Base-by-base conservation (phyloP, 1,140 invertebrate species). In the Hyles euphorbiae region DNA sequence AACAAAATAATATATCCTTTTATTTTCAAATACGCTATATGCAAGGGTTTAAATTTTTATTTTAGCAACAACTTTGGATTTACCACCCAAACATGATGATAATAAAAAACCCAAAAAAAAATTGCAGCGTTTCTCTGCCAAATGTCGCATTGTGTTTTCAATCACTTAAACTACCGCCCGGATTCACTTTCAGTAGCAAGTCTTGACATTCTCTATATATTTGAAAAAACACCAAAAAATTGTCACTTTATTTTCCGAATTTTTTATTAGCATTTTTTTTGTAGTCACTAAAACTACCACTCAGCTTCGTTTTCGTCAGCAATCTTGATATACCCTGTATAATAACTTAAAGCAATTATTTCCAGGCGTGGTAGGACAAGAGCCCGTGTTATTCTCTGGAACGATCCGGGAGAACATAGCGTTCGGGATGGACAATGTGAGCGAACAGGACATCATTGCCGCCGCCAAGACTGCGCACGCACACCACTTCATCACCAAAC, bases 331-430 rank as follows among this genome's bases (percentile, higher is more conserved):
- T 22, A 22, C 22, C 22, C 22, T 22, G 22, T 22, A n/a, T 47
- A 7, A 4, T 9, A 2, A 5, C n/a, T n/a, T 47, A 12, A 12
- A 12, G 10, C 1, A 47, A 22, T 22, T 4, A 2, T 40, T 53
- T 58, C 1, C 67, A 90, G 95, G 95, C 46, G 90, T 96, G 9
- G 95, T 97, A 0, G 95, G 95, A 7, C 95, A 97, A 81, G 95
- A 97, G 76, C 96, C 96, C 5, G 93, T 96, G 8, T 89, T 97
- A 7, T 97, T 98, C 89, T 94, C 93, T 62, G 94, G 93, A 5
- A 95, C 95, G 2, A 95, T 98, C 55, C 91, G 89, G 36, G 95
- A 97, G 46, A 98, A 98, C 82, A 97, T 98, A 64, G 77, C 78
- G 10, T 53, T 88, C 3, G 88, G 88, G 0, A 47, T 78, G 46